phyloP scores from a whole-genome alignment of 2,888 invertebrate species.

The Ectobius pallidus region DNA sequence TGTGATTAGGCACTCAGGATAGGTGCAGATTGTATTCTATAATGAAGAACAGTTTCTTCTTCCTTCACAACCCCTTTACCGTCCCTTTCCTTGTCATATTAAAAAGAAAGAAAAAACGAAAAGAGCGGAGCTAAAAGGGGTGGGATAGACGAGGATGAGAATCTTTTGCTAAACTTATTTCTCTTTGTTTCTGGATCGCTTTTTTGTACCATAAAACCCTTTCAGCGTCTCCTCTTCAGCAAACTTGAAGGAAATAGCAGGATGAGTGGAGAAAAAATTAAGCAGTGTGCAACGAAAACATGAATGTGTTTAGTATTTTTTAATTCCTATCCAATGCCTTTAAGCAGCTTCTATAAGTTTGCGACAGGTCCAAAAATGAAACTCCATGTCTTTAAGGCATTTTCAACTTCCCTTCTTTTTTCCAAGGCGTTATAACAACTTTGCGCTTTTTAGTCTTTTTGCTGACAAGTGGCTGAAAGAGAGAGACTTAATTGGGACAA shows the following conservation, averaged over 20 bases:
- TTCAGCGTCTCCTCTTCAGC: not conserved
- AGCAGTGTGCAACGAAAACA: not conserved
- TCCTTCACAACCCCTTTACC: not conserved
- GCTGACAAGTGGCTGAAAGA: too few species aligned
- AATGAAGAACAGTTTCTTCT: constrained; percentile 1
- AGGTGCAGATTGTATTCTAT: not conserved
- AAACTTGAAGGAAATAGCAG: not conserved
- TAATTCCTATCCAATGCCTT: not conserved
- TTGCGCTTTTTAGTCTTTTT: too few species aligned
- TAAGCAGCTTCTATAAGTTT: not conserved
- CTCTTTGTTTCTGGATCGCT: constrained; percentile 5
- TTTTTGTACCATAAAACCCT: not conserved
- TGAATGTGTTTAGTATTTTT: constrained; percentile 2
- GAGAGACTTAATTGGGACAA: too few species aligned
- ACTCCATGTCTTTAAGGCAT: not conserved
- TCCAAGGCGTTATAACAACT: too few species aligned
- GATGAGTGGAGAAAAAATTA: not conserved
- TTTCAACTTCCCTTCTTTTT: not conserved
- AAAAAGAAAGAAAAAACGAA: not conserved
- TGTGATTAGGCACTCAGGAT: not conserved
- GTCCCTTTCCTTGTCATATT: not conserved
- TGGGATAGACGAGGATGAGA: not conserved
- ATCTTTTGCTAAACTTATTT: not conserved
- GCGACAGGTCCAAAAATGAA: not conserved
- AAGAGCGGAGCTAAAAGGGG: not conserved